These are phyloP conservation scores for Glyphotaelius pellucidus DNA, from an alignment of 2,888 invertebrate species.

Conservation along the genomic window DNA sequence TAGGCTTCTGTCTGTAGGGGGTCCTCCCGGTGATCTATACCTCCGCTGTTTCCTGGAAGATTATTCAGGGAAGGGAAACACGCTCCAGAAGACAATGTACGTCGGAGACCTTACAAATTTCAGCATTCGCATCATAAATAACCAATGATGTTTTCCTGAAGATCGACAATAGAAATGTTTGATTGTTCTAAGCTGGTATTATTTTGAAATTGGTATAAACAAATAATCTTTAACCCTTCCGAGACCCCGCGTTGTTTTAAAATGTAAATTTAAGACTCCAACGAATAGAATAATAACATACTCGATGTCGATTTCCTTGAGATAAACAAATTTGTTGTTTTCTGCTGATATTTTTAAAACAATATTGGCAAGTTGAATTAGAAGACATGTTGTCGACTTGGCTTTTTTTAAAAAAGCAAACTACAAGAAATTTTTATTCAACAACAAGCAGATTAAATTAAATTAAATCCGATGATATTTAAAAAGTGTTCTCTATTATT, in stretches of 20 bases:
- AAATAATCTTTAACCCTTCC: not conserved
- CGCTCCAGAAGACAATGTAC: not conserved
- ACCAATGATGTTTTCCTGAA: not conserved
- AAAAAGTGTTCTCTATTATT: no score
- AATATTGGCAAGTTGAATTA: not conserved
- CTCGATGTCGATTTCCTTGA: no score
- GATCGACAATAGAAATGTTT: not conserved
- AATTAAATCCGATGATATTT: no score
- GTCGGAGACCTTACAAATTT: not conserved
- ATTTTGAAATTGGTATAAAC: not conserved
- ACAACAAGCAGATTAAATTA: no score
- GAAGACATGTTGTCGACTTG: not conserved
- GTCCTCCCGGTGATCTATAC: slow-evolving; percentile 35
- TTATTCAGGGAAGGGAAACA: slow-evolving; percentile 27
- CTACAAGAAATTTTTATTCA: no score
- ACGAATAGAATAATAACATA: no score
- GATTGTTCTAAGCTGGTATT: not conserved
- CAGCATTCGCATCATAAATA: not conserved
- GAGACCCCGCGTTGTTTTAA: not conserved
- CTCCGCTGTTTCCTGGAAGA: slow-evolving; percentile 14
- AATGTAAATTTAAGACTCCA: no score
- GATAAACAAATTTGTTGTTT: not conserved
- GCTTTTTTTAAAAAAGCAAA: no score
- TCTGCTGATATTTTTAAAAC: not conserved
- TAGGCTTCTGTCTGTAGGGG: slow-evolving; percentile 32